A percentile compares a stretch with the other conserved stretches of the same genome.
Evolutionary conservation across 2,113 vertebrate genomes (phyloP).

Genomic region (Catharus minimus): DNA sequence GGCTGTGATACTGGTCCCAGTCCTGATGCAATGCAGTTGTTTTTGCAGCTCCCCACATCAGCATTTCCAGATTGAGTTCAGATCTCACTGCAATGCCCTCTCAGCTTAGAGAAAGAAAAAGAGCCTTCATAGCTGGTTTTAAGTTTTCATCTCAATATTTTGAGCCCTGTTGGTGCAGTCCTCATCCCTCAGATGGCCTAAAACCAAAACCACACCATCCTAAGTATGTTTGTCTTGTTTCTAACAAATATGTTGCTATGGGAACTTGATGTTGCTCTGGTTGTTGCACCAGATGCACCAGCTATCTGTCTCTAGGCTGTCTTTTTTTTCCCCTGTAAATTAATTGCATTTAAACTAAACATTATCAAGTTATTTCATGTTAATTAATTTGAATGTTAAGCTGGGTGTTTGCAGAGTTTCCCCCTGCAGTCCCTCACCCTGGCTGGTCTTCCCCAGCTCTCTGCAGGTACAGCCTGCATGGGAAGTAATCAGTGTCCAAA

Average conservation of each 20-base stretch:
- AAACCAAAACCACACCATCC: not conserved
- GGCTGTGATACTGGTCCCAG: not conserved
- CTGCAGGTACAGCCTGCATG: slow-evolving; percentile 5
- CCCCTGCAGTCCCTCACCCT: slow-evolving; percentile 18
- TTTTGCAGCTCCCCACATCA: not conserved
- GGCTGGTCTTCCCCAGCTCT: slow-evolving; percentile 33
- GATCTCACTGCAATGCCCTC: not conserved
- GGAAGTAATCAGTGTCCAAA: slow-evolving; percentile 72
- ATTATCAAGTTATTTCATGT: slow-evolving; percentile 67
- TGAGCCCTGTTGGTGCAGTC: slow-evolving; percentile 3
- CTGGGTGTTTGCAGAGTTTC: slow-evolving; percentile 8
- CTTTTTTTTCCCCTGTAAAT: slow-evolving; percentile 46
- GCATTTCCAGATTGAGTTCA: not conserved
- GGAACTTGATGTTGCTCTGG: slow-evolving; percentile 61
- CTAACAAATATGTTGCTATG: slow-evolving; percentile 73
- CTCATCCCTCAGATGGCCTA: not conserved
- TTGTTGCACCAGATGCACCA: slow-evolving; percentile 17
- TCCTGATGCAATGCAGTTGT: not conserved
- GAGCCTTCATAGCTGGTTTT: not conserved
- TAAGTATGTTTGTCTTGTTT: slow-evolving; percentile 13
- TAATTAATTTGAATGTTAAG: slow-evolving; percentile 72
- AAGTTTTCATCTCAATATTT: slow-evolving; percentile 4
- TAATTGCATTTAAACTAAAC: slow-evolving; percentile 74
- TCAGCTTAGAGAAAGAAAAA: not conserved
- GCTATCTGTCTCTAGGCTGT: slow-evolving; percentile 45